These are phyloP conservation scores for Drosophila nr. medialis DNA, from an alignment of 2,888 invertebrate genomes.

Conservation along the genomic window DNA sequence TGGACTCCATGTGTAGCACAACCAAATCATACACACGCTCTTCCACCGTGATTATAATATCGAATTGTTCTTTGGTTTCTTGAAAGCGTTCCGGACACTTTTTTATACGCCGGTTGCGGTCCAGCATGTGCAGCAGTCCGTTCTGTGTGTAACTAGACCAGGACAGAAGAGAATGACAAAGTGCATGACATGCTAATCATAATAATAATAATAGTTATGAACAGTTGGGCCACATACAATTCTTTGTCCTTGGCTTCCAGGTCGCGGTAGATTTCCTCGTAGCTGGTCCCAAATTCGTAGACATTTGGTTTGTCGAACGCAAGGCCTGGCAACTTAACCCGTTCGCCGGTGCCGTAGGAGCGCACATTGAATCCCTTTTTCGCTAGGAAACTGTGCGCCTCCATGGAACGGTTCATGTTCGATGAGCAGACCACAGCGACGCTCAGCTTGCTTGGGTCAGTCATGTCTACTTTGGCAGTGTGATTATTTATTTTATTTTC, in stretches of 20 bases:
- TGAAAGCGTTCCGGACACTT: slow-evolving; percentile 97
- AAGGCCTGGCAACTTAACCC: slow-evolving; percentile 98
- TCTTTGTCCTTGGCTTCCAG: slow-evolving; percentile 94
- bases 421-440: slow-evolving; percentile 99
- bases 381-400: slow-evolving; percentile 98
- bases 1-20: slow-evolving; percentile 94
- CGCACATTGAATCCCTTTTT: slow-evolving; percentile 98
- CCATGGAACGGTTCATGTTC: slow-evolving; percentile 99
- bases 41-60: slow-evolving; percentile 98
- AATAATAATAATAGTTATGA: background rate
- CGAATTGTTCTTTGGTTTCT: slow-evolving; percentile 93
- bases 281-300: slow-evolving; percentile 97
- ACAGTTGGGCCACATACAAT: slow-evolving; percentile 87
- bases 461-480: slow-evolving; percentile 80
- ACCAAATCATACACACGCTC: slow-evolving; percentile 99
- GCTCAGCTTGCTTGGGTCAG: slow-evolving; percentile 86
- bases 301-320: slow-evolving; percentile 97
- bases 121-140: slow-evolving; percentile 98
- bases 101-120: slow-evolving; percentile 98
- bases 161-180: background rate
- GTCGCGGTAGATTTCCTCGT: slow-evolving; percentile 98
- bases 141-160: slow-evolving; percentile 95
- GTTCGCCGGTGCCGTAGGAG: slow-evolving; percentile 97
- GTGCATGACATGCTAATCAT: background rate
- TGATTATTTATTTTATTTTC: slow-evolving; percentile 5